Conservation (phyloP, 1,140 invertebrate species). For the Drosophila sproati region DNA sequence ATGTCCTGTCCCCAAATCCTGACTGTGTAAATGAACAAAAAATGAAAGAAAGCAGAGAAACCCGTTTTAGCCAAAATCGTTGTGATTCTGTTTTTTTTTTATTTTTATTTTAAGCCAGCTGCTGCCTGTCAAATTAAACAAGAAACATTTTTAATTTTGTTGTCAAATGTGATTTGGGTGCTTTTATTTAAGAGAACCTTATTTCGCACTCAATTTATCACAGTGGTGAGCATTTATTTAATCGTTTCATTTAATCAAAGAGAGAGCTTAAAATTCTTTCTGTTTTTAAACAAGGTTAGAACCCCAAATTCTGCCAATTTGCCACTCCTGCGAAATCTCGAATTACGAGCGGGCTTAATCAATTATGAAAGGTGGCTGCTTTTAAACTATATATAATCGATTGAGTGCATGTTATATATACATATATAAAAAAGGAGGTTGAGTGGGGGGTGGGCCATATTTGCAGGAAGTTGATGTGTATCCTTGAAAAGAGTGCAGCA, state of each 20-base stretch:
- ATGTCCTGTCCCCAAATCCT: slow-evolving; percentile 45
- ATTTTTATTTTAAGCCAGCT: not conserved
- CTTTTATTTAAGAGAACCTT: too few relatives aligned
- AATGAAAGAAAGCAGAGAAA: not conserved
- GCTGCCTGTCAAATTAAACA: not conserved
- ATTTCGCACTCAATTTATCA: too few relatives aligned
- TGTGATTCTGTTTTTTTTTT: not conserved
- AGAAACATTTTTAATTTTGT: slow-evolving; percentile 1
- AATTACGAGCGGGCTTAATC: slow-evolving; percentile 34
- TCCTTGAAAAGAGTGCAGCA: slow-evolving; percentile 29
- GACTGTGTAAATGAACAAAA: not conserved
- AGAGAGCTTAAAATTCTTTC: too few relatives aligned
- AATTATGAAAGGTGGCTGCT: slow-evolving; percentile 38
- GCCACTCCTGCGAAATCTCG: slow-evolving; percentile 4
- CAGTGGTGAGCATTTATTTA: too few relatives aligned
- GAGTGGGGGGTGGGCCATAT: not conserved
- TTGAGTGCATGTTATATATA: slow-evolving; percentile 9
- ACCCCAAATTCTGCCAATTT: not conserved
- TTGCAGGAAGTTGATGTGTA: slow-evolving; percentile 20
- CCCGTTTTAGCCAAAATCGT: slow-evolving; percentile 7
- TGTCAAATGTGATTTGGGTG: not conserved
- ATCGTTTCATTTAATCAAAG: too few relatives aligned
- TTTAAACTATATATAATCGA: slow-evolving; percentile 33
- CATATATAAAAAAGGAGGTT: not conserved
- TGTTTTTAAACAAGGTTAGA: not conserved